Evolutionary conservation across 2,113 vertebrate genomes (phyloP).

Genomic region (Ceyx cyanopectus): DNA sequence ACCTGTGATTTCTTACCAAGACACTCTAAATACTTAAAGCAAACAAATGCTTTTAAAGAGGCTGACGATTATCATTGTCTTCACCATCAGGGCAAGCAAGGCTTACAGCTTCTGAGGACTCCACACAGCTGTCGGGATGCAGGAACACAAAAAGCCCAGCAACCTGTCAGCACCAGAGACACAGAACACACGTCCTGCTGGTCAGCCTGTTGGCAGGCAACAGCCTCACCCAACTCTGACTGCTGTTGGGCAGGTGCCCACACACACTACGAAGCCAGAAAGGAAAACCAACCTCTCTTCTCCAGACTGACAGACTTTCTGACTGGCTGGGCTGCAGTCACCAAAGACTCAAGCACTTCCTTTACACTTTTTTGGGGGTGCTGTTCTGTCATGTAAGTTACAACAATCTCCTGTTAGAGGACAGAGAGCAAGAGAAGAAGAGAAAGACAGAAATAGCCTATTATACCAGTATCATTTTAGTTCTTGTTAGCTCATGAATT

Average conservation of each 20-base stretch:
- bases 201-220: neutral
- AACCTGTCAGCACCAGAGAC: neutral
- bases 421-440: neutral
- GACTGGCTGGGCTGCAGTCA: neutral
- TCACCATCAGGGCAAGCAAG: neutral
- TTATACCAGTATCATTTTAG: conserved; percentile 16
- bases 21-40: neutral
- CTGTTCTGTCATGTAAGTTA: neutral
- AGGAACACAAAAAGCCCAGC: neutral
- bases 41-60: neutral
- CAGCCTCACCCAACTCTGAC: accelerated
- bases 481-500: conserved; percentile 38
- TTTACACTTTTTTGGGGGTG: neutral
- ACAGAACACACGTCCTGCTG: neutral
- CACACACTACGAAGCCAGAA: neutral
- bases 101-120: neutral
- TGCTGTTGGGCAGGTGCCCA: neutral
- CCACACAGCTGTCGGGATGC: neutral
- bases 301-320: neutral
- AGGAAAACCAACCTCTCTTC: neutral
- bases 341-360: neutral
- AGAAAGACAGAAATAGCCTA: conserved; percentile 1
- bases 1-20: neutral
- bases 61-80: neutral
- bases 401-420: neutral